Base-by-base conservation (phyloP, 2,113 vertebrate species). In the Lasiurus borealis region DNA sequence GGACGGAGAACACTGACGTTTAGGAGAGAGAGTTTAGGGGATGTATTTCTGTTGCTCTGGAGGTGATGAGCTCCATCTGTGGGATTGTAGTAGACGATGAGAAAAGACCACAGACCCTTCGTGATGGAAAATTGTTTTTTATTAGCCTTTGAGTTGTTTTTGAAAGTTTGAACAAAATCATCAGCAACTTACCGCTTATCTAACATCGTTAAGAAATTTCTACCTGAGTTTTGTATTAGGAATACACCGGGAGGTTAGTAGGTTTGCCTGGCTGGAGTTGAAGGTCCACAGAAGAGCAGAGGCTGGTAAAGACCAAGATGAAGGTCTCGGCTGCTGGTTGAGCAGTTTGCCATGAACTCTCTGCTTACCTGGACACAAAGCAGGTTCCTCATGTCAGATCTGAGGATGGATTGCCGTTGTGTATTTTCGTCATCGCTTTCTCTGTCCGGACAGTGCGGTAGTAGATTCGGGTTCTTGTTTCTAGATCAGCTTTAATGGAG, bases 41-140 rank as follows among this genome's bases (percentile, higher is more conserved):
- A 12, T 16, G 3, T 73, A 16, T 68, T 81, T 88, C 18, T 34
- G 1, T 44, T 69, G 88, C 19, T 90, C 25, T 87, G 72, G n/a
- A 29, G 48, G 19, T 25, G 27, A 72, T 89, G 48, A 8, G 19
- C 82, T 96, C 69, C 13, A 19, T 23, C 13, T 75, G 3, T 40
- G 29, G 81, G 40, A 16, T 76, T 14, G 6, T 52, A 31, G 40
- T 73, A 72, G 46, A 52, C 59, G 29, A 7, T 34, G 36, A 64
- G 40, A 78, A 92, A 40, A 34, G 76, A 83, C 31, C 36, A 16
- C 6, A 25, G 59, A 44, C 85, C 25, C 2, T 90, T 85, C 48
- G 18, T 76, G 11, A 69, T 54, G 73, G 81, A 90, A 83, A 84
- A 66, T 34, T 64, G 15, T 92, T 84, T 80, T 94, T 27, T 72